phyloP scores from a whole-genome alignment of 2,888 invertebrate species.

The Myopa tessellatipennis region DNA sequence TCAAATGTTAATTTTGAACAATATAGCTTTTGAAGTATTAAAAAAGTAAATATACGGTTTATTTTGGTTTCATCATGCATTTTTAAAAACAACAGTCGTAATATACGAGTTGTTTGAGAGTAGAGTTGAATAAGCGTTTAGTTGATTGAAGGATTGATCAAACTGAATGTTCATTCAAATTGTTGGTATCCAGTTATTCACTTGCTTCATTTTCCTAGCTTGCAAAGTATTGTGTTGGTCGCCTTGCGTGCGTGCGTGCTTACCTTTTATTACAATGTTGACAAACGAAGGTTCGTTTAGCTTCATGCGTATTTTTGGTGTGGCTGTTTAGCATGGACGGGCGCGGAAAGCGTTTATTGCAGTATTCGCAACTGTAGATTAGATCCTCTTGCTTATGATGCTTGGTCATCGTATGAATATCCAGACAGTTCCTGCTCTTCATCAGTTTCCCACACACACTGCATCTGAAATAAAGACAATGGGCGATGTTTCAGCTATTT shows the following conservation, averaged over 20 bases:
- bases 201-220: too few relatives aligned
- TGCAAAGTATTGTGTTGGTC: too few relatives aligned
- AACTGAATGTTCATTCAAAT: too few relatives aligned
- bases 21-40: too few relatives aligned
- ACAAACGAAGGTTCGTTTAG: conserved; percentile 37
- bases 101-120: too few relatives aligned
- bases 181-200: too few relatives aligned
- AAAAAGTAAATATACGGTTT: neutral
- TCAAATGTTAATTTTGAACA: too few relatives aligned
- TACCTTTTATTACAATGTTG: conserved; percentile 51
- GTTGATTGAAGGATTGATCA: too few relatives aligned
- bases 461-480: conserved; percentile 44
- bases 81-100: too few relatives aligned
- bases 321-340: conserved; percentile 10
- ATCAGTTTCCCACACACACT: conserved; percentile 47
- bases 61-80: neutral
- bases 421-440: conserved; percentile 45
- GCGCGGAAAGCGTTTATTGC: conserved; percentile 30
- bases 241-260: too few relatives aligned
- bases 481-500: too few relatives aligned
- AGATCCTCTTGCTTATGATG: conserved; percentile 46
- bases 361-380: conserved; percentile 28
- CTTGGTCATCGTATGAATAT: conserved; percentile 45
- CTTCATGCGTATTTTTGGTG: conserved; percentile 18
- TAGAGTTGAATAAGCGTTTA: too few relatives aligned